These are phyloP conservation scores for Temnothorax unifasciatus DNA, from an alignment of 2,888 invertebrate species.

Conservation along the genomic window DNA sequence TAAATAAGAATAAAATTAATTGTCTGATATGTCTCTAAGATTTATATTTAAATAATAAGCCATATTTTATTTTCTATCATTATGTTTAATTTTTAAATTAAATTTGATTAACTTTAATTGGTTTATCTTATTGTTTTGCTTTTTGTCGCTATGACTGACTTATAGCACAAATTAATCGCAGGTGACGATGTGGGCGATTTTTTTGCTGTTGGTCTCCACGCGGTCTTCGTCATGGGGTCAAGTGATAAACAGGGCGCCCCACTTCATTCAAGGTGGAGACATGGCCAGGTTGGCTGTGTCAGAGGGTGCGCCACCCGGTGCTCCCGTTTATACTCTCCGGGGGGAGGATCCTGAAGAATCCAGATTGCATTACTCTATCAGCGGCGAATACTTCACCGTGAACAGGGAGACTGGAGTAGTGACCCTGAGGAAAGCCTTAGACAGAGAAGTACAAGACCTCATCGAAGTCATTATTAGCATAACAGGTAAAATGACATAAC, in stretches of 20 bases:
- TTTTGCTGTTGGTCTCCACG: slow-evolving; percentile 75
- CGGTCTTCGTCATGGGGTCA: slow-evolving; percentile 85
- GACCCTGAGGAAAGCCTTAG: slow-evolving; percentile 90
- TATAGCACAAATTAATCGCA: slow-evolving; percentile 41
- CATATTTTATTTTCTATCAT: not conserved
- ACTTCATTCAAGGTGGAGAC: slow-evolving; percentile 92
- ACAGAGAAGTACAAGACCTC: slow-evolving; percentile 90
- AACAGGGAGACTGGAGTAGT: slow-evolving; percentile 92
- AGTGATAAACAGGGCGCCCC: slow-evolving; percentile 91
- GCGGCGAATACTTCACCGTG: slow-evolving; percentile 94
- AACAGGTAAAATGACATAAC: slow-evolving; percentile 87
- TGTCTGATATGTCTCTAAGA: not conserved
- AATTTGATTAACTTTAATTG: not conserved
- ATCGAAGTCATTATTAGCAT: slow-evolving; percentile 94
- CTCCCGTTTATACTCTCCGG: slow-evolving; percentile 92
- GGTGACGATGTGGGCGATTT: slow-evolving; percentile 81
- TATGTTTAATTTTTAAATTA: not conserved
- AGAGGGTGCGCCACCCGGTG: slow-evolving; percentile 92
- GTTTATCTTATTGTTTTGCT: not conserved
- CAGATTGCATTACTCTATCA: slow-evolving; percentile 92
- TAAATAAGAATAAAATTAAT: slow-evolving; percentile 5
- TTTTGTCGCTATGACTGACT: not conserved
- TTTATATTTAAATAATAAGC: not conserved
- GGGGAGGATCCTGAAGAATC: slow-evolving; percentile 93
- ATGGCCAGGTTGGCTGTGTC: slow-evolving; percentile 92